Percentiles rank a stretch among this genome's conserved stretches.
Evolutionary conservation across 2,888 invertebrate genomes (phyloP).

Genomic region (Macrophya annulata): DNA sequence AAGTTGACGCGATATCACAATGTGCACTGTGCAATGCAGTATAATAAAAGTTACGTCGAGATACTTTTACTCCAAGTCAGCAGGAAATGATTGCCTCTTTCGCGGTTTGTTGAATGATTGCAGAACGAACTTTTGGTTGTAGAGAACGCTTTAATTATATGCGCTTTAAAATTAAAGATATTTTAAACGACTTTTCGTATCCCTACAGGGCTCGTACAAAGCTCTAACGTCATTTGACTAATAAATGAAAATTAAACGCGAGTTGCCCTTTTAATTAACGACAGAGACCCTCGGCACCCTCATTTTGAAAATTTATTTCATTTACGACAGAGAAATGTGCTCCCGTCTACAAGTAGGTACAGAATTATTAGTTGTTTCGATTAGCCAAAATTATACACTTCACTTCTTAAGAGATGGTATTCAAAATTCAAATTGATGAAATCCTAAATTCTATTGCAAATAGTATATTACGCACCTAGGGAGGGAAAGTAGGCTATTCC

Average conservation of each 20-base stretch:
- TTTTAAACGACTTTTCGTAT: neutral
- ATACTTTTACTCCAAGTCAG: neutral
- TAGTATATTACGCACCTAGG: no score
- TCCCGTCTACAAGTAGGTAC: neutral
- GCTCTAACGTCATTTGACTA: slow-evolving; percentile 4
- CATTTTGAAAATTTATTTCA: neutral
- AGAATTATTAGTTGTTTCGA: neutral
- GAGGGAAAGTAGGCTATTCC: no score
- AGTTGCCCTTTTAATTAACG: neutral
- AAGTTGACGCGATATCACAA: neutral
- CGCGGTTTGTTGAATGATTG: neutral
- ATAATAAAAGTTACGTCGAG: neutral
- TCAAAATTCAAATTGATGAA: neutral
- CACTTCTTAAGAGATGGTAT: neutral
- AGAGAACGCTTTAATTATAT: neutral
- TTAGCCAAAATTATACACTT: neutral
- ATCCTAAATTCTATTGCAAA: neutral
- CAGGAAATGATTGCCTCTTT: slow-evolving; percentile 6
- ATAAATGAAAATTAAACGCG: neutral
- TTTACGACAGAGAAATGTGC: neutral
- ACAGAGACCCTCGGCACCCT: neutral
- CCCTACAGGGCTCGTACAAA: neutral
- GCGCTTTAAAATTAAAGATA: neutral
- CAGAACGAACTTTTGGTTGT: neutral
- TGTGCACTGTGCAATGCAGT: neutral